A percentile compares a stretch with the other conserved stretches of the same genome.
These are phyloP conservation scores for Bombus soroeensis DNA, from an alignment of 1,140 invertebrate species.

Conservation along the genomic window DNA sequence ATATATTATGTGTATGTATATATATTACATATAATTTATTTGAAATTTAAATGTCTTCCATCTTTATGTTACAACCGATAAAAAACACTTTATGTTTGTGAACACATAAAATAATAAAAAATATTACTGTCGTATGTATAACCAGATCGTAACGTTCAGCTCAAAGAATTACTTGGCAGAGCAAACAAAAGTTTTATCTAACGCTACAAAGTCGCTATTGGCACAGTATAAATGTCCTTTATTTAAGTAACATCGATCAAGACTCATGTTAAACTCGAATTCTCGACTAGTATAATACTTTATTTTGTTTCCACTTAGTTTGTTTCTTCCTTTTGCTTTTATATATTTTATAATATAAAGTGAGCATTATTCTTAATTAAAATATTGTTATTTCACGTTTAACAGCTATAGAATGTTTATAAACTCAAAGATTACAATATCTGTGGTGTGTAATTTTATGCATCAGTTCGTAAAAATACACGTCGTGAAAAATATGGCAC, in stretches of 20 bases:
- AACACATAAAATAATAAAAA: neutral
- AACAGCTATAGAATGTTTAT: too few species aligned
- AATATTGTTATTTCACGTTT: neutral
- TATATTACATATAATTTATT: neutral
- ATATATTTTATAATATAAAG: too few species aligned
- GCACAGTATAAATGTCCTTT: constrained; percentile 6
- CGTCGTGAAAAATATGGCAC: too few species aligned
- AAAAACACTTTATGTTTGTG: neutral
- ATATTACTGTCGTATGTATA: neutral
- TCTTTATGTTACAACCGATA: too few species aligned
- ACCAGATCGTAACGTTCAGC: neutral
- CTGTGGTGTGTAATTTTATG: neutral
- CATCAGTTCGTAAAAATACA: neutral
- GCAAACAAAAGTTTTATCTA: constrained; percentile 1
- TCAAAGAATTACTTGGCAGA: constrained; percentile 16
- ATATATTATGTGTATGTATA: neutral
- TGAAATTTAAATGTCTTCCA: neutral
- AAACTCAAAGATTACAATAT: neutral
- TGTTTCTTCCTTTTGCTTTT: too few species aligned
- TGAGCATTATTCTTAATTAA: neutral
- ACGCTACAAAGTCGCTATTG: constrained; percentile 1
- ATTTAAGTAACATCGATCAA: neutral
- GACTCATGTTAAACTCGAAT: neutral
- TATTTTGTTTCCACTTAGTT: neutral
- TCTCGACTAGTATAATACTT: neutral